phyloP scores from a whole-genome alignment of 2,888 invertebrate genomes.

The Caenorhabditis drosophilae region DNA sequence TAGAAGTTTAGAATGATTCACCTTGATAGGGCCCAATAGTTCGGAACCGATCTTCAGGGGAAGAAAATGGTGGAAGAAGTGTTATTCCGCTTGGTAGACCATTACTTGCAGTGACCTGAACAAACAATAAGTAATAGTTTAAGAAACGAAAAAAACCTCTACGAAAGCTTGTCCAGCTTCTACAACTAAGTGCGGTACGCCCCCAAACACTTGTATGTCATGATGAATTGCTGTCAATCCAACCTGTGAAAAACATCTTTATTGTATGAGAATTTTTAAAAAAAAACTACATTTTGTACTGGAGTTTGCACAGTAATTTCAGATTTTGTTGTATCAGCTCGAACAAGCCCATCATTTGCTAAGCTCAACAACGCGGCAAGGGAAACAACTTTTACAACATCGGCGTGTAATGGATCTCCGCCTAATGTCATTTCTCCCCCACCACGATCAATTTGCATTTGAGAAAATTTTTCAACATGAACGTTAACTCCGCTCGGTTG shows the following conservation, averaged over 20 bases:
- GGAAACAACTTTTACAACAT: conserved; percentile 20
- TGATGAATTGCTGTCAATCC: conserved; percentile 42
- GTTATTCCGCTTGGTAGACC: conserved; percentile 17
- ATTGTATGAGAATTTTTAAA: not conserved
- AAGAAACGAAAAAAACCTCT: conserved; percentile 12
- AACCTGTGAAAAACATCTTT: conserved; percentile 19
- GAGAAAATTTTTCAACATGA: conserved; percentile 18
- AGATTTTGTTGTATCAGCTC: conserved; percentile 30
- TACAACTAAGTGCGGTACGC: conserved; percentile 33
- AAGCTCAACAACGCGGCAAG: conserved; percentile 10
- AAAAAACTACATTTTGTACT: conserved; percentile 24
- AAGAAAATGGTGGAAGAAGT: conserved; percentile 24
- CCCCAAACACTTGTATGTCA: conserved; percentile 33
- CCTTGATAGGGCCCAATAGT: conserved; percentile 39
- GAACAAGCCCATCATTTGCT: conserved; percentile 31
- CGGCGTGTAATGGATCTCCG: conserved; percentile 23
- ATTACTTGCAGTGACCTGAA: conserved; percentile 15
- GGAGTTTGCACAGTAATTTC: conserved; percentile 24
- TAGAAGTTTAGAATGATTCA: no score
- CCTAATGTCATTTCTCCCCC: conserved; percentile 34
- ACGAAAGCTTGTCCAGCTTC: conserved; percentile 32
- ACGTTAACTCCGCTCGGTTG: conserved; percentile 15
- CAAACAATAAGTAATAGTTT: not conserved
- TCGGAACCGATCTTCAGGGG: conserved; percentile 32
- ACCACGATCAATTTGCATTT: conserved; percentile 34